Evolutionary conservation across 2,797 vertebrate species (phyloP).

Genomic region (Galago senegalensis): DNA sequence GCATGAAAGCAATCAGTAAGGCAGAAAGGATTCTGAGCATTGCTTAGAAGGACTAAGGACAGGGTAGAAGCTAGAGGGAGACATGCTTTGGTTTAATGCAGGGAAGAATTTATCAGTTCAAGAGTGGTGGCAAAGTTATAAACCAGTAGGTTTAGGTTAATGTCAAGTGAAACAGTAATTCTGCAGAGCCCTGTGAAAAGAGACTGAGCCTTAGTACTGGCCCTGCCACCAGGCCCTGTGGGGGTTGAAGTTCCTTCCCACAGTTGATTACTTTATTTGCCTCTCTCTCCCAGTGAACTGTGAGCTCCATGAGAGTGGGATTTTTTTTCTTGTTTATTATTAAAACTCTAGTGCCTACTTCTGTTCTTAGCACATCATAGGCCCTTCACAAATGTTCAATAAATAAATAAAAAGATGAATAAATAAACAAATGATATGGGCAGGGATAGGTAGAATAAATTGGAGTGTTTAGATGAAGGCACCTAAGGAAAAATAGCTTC

Average conservation of each 20-base stretch:
- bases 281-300: neutral
- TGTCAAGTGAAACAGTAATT: neutral
- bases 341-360: neutral
- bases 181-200: rapidly evolving
- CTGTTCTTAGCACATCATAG: neutral
- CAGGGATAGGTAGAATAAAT: neutral
- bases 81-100: neutral
- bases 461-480: neutral
- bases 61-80: neutral
- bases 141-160: neutral
- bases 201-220: too few species aligned
- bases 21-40: neutral
- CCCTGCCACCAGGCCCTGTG: neutral
- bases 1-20: neutral
- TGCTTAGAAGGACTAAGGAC: neutral
- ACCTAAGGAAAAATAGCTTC: neutral
- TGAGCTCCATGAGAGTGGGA: neutral
- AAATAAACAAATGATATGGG: neutral
- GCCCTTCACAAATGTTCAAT: neutral
- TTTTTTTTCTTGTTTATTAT: constrained; percentile 50
- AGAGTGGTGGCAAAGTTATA: neutral
- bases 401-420: constrained; percentile 27
- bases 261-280: constrained; percentile 44
- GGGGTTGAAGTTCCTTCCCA: neutral
- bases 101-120: neutral